phyloP scores from a whole-genome alignment of 2,888 invertebrate species.

The Choristoneura rosaceana region DNA sequence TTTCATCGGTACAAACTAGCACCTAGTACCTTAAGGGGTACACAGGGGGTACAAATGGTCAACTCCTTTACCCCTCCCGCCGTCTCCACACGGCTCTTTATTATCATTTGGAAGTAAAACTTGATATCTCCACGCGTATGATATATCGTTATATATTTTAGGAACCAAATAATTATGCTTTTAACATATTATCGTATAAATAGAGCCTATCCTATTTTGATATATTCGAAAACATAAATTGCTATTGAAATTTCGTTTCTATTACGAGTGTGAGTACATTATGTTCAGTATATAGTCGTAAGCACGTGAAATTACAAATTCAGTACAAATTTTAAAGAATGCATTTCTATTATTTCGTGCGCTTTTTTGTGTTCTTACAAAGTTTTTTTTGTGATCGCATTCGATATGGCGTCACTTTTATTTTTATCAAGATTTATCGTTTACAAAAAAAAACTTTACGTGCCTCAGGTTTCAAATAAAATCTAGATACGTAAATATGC shows the following conservation, averaged over 20 bases:
- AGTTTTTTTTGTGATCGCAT: not conserved
- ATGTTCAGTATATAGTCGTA: not conserved
- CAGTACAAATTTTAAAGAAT: not conserved
- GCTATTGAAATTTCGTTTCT: not conserved
- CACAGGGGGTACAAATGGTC: not conserved
- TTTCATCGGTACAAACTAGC: not conserved
- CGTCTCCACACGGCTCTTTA: conserved; percentile 48
- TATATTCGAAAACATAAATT: conserved; percentile 22
- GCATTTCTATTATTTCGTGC: conserved; percentile 5
- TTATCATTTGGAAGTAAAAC: conserved; percentile 75
- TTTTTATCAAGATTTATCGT: not conserved
- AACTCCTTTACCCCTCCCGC: conserved; percentile 10
- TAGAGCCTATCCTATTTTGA: conserved; percentile 33
- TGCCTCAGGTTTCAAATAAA: not conserved
- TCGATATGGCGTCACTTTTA: not conserved
- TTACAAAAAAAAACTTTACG: no score
- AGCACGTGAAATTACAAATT: not conserved
- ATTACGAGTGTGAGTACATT: not conserved
- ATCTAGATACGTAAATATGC: conserved; percentile 16
- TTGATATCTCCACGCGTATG: conserved; percentile 46
- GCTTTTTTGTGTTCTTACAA: not conserved
- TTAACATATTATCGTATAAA: conserved; percentile 38
- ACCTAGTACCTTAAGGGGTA: not conserved
- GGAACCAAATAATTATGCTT: conserved; percentile 65
- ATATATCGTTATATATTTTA: conserved; percentile 52